Base-by-base conservation (phyloP, 2,797 vertebrate genomes). In the Mionectes olivaceus region DNA sequence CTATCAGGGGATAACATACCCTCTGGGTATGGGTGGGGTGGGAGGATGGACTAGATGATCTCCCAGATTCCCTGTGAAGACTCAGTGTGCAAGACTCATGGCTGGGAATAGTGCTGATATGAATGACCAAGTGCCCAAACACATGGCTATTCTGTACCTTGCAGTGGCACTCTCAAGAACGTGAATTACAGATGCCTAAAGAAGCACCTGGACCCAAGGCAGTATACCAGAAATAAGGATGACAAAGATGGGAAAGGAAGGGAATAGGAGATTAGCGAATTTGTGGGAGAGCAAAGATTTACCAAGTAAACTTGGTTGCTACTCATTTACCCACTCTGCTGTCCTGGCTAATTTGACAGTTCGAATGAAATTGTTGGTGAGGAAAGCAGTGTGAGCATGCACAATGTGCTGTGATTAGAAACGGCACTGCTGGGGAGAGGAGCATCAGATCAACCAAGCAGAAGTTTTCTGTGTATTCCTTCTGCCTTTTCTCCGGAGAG, bases 381-480 rank as follows among this genome's bases (percentile, higher is more conserved):
- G 63, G 74, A 95, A 92, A 77, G 63, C 67, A 44, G 15, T 13
- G 60, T 35, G 14, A 87, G 68, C 37, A 25, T 33, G 28, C 65
- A 73, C 37, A 28, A 11, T 46, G 56, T 49, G 56, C 85, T 82
- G 30, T 80, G 78, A 89, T 84, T 77, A 90, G 78, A 84, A 84
- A 75, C 41, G 71, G 52, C 56, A 57, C 22, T 87, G 78, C 41
- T 90, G 68, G 10, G 27, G 37, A 94, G 43, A 92, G 7, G 32
- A 84, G 53, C 60, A 77, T 55, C 71, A 87, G 74, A 79, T 63
- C 83, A 96, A 63, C 35, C 64, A 79, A 91, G 87, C 81, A 80
- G 73, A 93, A 90, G 52, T 89, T 85, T 83, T 43, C 53, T 64
- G 10, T 64, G 39, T 70, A 53, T 59, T 86, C 67, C 25, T 37